A percentile compares a stretch with the other conserved stretches of the same genome.
Evolutionary conservation across 30 jellyfish, hydroid and myxozoan genomes (phyloP).

Genomic region (Phacellophora camtschatica): DNA sequence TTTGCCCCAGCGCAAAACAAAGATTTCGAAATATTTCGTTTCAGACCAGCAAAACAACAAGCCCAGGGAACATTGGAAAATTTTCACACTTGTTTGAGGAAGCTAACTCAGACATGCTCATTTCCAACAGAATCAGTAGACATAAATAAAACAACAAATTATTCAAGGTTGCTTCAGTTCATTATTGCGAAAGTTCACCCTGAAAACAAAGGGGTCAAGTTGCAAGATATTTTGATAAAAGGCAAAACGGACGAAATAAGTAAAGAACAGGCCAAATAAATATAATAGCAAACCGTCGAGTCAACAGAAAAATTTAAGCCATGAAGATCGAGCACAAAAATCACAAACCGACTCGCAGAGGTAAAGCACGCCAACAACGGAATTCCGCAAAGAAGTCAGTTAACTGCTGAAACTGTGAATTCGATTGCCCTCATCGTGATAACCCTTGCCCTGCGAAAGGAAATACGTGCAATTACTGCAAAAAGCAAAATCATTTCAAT

Average conservation of each 20-base stretch:
- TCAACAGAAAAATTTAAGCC: too few relatives aligned
- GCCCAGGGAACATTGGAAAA: background rate
- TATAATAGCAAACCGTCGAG: too few relatives aligned
- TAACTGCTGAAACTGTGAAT: background rate
- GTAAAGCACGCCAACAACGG: background rate
- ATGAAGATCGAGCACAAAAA: too few relatives aligned
- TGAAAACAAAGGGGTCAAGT: too few relatives aligned
- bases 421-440: background rate
- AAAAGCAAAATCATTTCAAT: background rate
- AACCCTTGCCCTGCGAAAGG: background rate
- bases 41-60: conserved; percentile 20
- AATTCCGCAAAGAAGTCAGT: background rate
- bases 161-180: background rate
- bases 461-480: background rate
- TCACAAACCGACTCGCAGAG: background rate
- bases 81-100: background rate
- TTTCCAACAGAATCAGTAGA: background rate
- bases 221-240: too few relatives aligned
- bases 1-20: conserved; percentile 17
- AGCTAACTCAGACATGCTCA: background rate
- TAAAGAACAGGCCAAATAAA: too few relatives aligned
- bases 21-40: conserved; percentile 8
- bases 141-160: background rate
- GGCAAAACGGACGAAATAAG: too few relatives aligned
- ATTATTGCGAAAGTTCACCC: background rate